phyloP scores from a whole-genome alignment of 2,797 vertebrate species.

The Echeneis naucrates region DNA sequence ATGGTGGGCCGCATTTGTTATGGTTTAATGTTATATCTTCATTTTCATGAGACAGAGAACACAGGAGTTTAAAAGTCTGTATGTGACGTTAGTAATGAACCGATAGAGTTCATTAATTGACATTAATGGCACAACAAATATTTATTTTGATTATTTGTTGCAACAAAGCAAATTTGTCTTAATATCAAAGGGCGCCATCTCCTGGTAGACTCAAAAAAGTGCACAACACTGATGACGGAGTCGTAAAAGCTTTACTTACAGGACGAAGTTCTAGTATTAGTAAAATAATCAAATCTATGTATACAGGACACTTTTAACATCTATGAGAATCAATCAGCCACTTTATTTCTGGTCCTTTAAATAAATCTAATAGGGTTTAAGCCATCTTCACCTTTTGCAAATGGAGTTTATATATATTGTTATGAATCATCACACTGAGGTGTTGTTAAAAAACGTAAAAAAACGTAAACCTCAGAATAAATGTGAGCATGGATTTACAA shows the following conservation, averaged over 20 bases:
- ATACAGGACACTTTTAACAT: background rate
- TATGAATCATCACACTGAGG: too few relatives aligned
- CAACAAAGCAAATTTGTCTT: constrained; percentile 6
- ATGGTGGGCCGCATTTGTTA: constrained; percentile 5
- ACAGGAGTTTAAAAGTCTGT: background rate
- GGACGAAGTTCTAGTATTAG: background rate
- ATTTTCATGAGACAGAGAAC: background rate
- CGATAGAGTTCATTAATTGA: background rate
- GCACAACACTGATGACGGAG: background rate
- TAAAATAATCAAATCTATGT: background rate
- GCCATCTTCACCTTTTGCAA: background rate
- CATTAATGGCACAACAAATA: background rate
- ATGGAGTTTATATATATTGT: too few relatives aligned
- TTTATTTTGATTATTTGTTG: background rate
- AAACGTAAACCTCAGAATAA: background rate
- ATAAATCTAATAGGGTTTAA: background rate
- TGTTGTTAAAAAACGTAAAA: too few relatives aligned
- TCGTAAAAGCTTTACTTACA: background rate
- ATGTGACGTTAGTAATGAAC: background rate
- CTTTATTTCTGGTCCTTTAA: background rate
- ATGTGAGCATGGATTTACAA: background rate
- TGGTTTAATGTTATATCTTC: constrained; percentile 5
- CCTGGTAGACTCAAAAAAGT: constrained; percentile 18
- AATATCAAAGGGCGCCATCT: constrained; percentile 42
- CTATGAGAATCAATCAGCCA: background rate